Evolutionary conservation across 2,797 vertebrate species (phyloP).

Genomic region (Lacerta agilis): DNA sequence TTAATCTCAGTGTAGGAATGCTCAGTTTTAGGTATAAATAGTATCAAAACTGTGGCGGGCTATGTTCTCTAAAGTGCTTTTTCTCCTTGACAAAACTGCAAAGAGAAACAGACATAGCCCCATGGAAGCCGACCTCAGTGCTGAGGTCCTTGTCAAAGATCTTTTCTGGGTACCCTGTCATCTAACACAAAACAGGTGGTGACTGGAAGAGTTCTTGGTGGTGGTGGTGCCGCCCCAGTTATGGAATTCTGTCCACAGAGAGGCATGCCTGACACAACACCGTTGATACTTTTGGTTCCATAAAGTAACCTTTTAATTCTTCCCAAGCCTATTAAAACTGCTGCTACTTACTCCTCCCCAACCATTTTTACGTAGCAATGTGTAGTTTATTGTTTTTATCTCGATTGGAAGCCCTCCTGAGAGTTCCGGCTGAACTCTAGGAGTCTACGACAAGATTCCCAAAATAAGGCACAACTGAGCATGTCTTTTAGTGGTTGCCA

Average conservation of each 20-base stretch:
- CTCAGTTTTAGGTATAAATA: constrained; percentile 61
- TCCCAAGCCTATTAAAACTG: not conserved
- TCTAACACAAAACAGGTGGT: not conserved
- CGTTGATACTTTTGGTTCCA: not conserved
- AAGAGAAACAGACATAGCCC: constrained; percentile 40
- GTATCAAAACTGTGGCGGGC: constrained; percentile 53
- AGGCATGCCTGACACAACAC: not conserved
- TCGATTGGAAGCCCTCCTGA: not conserved
- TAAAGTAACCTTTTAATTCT: not conserved
- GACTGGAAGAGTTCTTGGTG: not conserved
- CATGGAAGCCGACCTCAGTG: not conserved
- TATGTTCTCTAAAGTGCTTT: constrained; percentile 37
- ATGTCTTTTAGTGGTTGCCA: too few species aligned
- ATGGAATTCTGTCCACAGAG: not conserved
- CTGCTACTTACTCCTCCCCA: not conserved
- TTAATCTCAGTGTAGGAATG: constrained; percentile 60
- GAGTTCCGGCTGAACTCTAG: not conserved
- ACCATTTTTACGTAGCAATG: not conserved
- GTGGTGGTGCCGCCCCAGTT: not conserved
- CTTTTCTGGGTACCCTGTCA: not conserved
- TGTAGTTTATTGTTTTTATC: not conserved
- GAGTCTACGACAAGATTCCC: too few species aligned
- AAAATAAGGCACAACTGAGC: too few species aligned
- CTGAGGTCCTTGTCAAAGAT: not conserved
- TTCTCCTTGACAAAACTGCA: constrained; percentile 6